Evolutionary conservation across 37 sponge, comb jelly and placozoan genomes (phyloP).

Genomic region (Eunapius fragilis): DNA sequence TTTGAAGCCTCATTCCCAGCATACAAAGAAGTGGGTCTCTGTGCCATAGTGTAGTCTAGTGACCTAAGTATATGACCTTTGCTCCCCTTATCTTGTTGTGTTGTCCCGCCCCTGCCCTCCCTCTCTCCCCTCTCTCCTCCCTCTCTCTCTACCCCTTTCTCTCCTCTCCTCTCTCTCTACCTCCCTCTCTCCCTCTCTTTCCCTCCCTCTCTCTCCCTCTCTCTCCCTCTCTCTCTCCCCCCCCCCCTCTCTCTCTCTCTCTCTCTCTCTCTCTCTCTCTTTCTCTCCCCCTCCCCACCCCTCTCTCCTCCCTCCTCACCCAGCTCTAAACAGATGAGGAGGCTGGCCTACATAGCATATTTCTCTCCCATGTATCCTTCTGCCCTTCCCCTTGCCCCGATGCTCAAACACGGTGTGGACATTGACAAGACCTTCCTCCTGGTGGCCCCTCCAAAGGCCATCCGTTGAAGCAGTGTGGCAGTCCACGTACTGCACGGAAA

Average conservation of each 20-base stretch:
- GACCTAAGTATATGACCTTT: no score
- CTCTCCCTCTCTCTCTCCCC: neutral
- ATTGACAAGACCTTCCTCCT: conserved; percentile 21
- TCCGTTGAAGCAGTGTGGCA: conserved; percentile 66
- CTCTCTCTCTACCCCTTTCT: neutral
- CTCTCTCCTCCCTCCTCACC: neutral
- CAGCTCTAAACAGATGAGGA: neutral
- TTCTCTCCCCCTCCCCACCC: neutral
- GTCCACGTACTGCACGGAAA: conserved; percentile 57
- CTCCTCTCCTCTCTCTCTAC: neutral
- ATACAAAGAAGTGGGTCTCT: neutral
- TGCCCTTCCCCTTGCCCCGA: conserved; percentile 1
- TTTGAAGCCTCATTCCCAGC: neutral
- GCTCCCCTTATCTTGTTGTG: no score
- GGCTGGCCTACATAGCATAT: conserved; percentile 17
- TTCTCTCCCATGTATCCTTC: conserved; percentile 36
- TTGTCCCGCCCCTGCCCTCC: conserved; percentile 5
- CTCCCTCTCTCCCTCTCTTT: neutral
- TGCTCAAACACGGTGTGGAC: neutral
- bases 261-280: neutral
- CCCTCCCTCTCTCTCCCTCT: conserved; percentile 4
- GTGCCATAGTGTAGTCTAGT: neutral
- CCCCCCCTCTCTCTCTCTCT: neutral
- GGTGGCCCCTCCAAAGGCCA: conserved; percentile 26
- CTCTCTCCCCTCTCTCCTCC: conserved; percentile 1